Conservation (phyloP, 2,888 invertebrate genomes). For the Agelastica alni region DNA sequence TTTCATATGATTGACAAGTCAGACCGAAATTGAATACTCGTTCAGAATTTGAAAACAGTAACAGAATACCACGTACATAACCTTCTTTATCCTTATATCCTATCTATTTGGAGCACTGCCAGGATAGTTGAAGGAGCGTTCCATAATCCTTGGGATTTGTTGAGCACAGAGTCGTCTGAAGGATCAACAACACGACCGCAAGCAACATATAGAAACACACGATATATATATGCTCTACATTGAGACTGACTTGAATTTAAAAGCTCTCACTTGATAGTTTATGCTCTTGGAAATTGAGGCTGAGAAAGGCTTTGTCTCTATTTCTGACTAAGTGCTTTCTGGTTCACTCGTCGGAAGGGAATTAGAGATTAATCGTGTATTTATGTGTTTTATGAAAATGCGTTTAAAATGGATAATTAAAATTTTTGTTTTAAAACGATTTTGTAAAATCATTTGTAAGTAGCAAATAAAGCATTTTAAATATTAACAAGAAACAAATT, state of each 20-base stretch:
- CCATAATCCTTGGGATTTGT: conserved; percentile 48
- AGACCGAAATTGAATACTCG: conserved; percentile 29
- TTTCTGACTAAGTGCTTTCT: conserved; percentile 1
- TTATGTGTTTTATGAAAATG: too few relatives aligned
- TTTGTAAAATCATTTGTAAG: too few relatives aligned
- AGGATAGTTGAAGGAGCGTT: conserved; percentile 43
- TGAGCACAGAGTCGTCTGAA: conserved; percentile 39
- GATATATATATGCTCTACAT: conserved; percentile 46
- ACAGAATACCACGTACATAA: conserved; percentile 46
- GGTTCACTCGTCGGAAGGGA: background rate
- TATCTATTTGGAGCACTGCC: conserved; percentile 48
- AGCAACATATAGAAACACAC: conserved; percentile 40
- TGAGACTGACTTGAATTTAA: conserved; percentile 40
- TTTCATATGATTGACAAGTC: conserved; percentile 28
- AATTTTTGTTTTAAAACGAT: too few relatives aligned
- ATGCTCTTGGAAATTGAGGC: conserved; percentile 15
- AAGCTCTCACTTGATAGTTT: conserved; percentile 34
- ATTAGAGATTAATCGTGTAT: too few relatives aligned
- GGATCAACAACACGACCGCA: conserved; percentile 48
- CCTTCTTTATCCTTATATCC: conserved; percentile 46
- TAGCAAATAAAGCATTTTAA: too few relatives aligned
- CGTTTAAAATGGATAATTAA: too few relatives aligned
- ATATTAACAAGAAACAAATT: too few relatives aligned
- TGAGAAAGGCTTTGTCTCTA: conserved; percentile 2
- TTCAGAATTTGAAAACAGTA: conserved; percentile 29